Conservation (phyloP, 2,888 invertebrate species). For the Sinhomidia bicolor region DNA sequence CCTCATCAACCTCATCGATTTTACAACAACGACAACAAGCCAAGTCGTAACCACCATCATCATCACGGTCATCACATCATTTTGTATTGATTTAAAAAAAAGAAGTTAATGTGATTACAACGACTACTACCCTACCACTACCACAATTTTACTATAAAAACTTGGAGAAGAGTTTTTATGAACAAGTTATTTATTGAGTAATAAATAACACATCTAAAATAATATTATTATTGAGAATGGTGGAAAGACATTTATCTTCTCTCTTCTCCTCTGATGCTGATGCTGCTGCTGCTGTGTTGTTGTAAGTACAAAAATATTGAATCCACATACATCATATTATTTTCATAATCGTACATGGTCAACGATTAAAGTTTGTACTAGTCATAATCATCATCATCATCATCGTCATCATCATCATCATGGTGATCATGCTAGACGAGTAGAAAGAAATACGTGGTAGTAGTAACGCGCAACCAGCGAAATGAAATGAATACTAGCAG, state of each 20-base stretch:
- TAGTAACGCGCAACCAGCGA: neutral
- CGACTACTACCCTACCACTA: neutral
- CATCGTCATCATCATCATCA: neutral
- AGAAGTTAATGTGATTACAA: neutral
- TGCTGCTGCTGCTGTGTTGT: too few species aligned
- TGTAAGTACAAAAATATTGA: too few species aligned
- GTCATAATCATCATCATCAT: neutral
- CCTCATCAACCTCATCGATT: neutral
- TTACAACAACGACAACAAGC: too few species aligned
- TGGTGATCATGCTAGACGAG: neutral
- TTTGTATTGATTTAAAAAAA: constrained; percentile 46
- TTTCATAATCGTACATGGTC: constrained; percentile 40
- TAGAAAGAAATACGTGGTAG: neutral
- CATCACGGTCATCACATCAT: constrained; percentile 34
- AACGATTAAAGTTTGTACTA: constrained; percentile 38
- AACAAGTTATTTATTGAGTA: constrained; percentile 55
- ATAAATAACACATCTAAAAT: neutral
- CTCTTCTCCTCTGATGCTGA: neutral
- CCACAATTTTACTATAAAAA: neutral
- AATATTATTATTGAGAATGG: neutral
- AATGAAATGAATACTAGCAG: neutral
- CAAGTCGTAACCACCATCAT: neutral
- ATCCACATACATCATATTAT: constrained; percentile 29
- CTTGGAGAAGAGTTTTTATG: constrained; percentile 9
- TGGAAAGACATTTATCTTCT: neutral